Evolutionary conservation across 1,140 invertebrate species (phyloP).

Genomic region (Drosophila obscura): DNA sequence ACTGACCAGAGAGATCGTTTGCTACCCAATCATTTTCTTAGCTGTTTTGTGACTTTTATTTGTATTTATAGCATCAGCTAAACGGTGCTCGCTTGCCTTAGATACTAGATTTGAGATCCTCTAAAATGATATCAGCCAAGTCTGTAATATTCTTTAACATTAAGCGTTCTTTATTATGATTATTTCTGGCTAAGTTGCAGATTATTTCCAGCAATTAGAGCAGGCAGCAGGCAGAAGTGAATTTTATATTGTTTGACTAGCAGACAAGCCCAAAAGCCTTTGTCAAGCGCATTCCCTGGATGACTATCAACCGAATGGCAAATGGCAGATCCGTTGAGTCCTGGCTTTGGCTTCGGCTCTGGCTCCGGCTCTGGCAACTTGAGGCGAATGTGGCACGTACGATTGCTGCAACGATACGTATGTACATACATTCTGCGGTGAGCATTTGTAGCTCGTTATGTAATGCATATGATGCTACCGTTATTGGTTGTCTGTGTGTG

Average conservation of each 20-base stretch:
- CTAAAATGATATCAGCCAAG: no score
- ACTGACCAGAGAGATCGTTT: no score
- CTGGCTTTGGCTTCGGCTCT: not conserved
- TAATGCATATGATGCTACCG: slow-evolving; percentile 21
- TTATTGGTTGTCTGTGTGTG: slow-evolving; percentile 43
- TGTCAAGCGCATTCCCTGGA: not conserved
- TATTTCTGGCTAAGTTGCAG: no score
- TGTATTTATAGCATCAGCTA: no score
- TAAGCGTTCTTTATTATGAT: no score
- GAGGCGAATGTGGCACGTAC: slow-evolving; percentile 66
- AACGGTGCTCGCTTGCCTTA: no score
- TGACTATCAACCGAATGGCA: slow-evolving; percentile 12
- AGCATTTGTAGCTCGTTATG: slow-evolving; percentile 76
- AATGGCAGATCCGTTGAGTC: not conserved
- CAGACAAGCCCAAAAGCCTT: not conserved
- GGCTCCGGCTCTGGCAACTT: slow-evolving; percentile 11
- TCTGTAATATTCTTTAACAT: no score
- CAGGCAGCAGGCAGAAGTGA: no score
- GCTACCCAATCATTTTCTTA: no score
- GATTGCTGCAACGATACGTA: slow-evolving; percentile 61
- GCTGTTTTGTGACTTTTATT: no score
- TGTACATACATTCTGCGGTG: slow-evolving; percentile 64
- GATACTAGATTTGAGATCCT: no score
- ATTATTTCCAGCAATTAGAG: no score
- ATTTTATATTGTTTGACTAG: not conserved